phyloP scores from a whole-genome alignment of 2,888 invertebrate genomes.

The Drosophila dives region DNA sequence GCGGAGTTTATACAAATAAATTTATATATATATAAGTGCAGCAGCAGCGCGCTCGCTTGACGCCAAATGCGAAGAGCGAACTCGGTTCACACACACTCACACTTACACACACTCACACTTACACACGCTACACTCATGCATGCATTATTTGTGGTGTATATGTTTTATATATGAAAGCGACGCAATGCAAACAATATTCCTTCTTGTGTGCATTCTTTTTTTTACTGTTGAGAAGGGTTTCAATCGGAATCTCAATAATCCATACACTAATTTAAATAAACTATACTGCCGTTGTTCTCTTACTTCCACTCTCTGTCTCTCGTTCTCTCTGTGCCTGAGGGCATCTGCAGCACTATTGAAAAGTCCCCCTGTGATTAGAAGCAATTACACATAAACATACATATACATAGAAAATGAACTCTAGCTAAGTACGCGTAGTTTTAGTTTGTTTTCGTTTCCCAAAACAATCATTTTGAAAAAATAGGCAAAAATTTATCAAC shows the following conservation, averaged over 20 bases:
- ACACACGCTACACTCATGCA: not conserved
- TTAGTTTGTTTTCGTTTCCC: constrained; percentile 44
- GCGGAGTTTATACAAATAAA: not conserved
- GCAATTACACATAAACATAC: not conserved
- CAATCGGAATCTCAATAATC: not conserved
- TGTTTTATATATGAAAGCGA: constrained; percentile 3
- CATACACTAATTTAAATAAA: not conserved
- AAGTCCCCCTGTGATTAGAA: not conserved
- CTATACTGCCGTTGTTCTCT: not conserved
- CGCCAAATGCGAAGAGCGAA: not conserved
- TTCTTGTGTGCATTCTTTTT: not conserved
- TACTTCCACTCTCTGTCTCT: not conserved
- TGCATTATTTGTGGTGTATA: not conserved
- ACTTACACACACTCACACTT: not conserved
- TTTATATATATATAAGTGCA: not conserved
- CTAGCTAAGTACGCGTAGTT: not conserved
- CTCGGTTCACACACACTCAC: not conserved
- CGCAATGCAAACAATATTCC: not conserved
- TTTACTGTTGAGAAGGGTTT: not conserved
- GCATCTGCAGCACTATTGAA: not conserved
- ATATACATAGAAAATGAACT: constrained; percentile 9
- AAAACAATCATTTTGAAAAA: constrained; percentile 12
- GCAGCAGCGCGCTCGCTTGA: constrained; percentile 2
- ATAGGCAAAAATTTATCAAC: constrained; percentile 19
- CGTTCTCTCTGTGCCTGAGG: not conserved